A percentile compares a stretch with the other conserved stretches of the same genome.
Evolutionary conservation across 2,113 vertebrate species (phyloP).

Genomic region (Mastomys natalensis): DNA sequence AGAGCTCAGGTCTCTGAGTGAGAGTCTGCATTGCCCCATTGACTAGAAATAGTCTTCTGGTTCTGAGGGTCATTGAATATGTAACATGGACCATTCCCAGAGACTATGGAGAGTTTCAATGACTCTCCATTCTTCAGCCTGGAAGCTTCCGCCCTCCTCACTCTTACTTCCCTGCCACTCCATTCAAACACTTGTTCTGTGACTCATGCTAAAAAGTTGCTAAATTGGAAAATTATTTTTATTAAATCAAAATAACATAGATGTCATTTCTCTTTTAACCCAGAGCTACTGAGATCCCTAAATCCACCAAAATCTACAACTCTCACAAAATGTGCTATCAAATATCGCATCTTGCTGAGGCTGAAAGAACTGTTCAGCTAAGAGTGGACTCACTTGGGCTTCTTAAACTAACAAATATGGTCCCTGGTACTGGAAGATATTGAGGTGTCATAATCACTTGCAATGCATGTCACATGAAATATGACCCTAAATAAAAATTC

Average conservation of each 20-base stretch:
- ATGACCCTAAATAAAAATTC: background rate
- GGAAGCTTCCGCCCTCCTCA: rapidly evolving
- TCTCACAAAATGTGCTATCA: background rate
- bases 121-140: background rate
- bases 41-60: background rate
- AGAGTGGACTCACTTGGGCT: background rate
- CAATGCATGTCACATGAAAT: background rate
- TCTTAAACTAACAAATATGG: background rate
- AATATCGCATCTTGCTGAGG: background rate
- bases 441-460: background rate
- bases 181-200: background rate
- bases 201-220: slow-evolving; percentile 26
- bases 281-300: background rate
- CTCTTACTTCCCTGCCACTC: background rate
- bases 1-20: background rate
- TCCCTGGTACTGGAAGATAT: background rate
- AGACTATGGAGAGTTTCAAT: background rate
- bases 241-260: slow-evolving; percentile 12
- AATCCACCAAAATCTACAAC: slow-evolving; percentile 10
- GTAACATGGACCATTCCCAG: background rate
- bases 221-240: slow-evolving; percentile 57
- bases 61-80: background rate
- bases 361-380: background rate
- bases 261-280: slow-evolving; percentile 52
- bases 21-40: background rate